Evolutionary conservation across 2,113 vertebrate species (phyloP).

Genomic region (Tragulus kanchil): DNA sequence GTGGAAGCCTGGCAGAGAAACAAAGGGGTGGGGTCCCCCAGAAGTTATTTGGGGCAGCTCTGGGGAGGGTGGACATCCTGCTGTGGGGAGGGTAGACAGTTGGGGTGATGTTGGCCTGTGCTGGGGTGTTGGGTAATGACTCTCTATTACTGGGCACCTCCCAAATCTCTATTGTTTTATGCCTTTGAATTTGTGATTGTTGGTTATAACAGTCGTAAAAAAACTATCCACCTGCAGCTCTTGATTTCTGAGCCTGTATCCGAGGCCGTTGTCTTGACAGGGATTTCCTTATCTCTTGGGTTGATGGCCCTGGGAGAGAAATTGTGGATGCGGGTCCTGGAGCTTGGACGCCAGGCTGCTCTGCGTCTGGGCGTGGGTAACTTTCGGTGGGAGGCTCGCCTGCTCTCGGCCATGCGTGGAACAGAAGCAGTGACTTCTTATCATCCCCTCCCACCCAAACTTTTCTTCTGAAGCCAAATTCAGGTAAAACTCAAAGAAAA

Average conservation of each 20-base stretch:
- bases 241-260: neutral
- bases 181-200: too few relatives aligned
- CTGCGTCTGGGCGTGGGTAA: neutral
- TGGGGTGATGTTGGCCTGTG: neutral
- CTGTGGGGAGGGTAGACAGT: neutral
- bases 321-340: neutral
- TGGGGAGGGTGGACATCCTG: rapidly evolving
- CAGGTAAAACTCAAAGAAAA: neutral
- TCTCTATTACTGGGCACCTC: neutral
- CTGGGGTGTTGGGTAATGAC: neutral
- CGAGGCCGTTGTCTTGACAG: rapidly evolving
- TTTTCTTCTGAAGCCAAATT: neutral
- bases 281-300: neutral
- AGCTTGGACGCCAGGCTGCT: rapidly evolving
- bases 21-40: rapidly evolving
- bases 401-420: neutral
- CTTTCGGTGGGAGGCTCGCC: too few relatives aligned
- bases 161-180: neutral
- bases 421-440: rapidly evolving
- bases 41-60: too few relatives aligned
- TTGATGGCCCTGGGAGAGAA: neutral
- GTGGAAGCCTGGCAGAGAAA: neutral
- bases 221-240: rapidly evolving
- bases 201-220: neutral
- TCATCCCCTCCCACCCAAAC: neutral